These are phyloP conservation scores for Athalia circularis DNA, from an alignment of 2,888 invertebrate genomes.

Conservation along the genomic window DNA sequence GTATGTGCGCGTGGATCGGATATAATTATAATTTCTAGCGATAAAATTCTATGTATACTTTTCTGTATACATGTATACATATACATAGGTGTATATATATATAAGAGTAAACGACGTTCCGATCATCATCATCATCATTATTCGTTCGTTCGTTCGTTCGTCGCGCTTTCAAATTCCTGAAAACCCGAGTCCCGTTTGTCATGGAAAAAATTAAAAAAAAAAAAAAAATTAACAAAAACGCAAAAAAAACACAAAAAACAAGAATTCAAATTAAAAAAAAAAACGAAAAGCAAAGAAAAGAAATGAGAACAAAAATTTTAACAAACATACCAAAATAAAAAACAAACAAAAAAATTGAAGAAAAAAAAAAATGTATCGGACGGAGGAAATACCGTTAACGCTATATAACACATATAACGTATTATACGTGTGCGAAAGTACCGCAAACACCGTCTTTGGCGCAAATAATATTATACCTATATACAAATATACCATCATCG, in stretches of 20 bases:
- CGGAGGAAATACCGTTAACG: background rate
- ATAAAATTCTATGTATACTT: too few relatives aligned
- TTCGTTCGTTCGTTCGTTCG: too few relatives aligned
- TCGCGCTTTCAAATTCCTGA: conserved; percentile 34
- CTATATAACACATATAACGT: too few relatives aligned
- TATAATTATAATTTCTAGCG: background rate
- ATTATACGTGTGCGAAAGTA: too few relatives aligned
- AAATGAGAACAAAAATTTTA: background rate
- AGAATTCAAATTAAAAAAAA: background rate
- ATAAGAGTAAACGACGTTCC: too few relatives aligned
- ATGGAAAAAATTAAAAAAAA: background rate
- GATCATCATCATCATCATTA: too few relatives aligned
- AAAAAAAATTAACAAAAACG: conserved; percentile 18
- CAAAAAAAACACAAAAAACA: background rate
- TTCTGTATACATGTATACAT: too few relatives aligned
- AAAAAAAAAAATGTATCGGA: background rate
- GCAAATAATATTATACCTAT: too few relatives aligned
- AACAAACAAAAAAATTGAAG: background rate
- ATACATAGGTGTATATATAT: too few relatives aligned
- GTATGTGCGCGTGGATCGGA: background rate
- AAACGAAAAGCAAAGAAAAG: background rate
- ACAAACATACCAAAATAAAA: background rate
- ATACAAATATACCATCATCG: too few relatives aligned
- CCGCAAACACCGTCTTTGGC: too few relatives aligned
- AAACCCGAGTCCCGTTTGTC: conserved; percentile 28